A percentile compares a stretch with the other conserved stretches of the same genome.
These are phyloP conservation scores for Drosophila serrata DNA, from an alignment of 1,140 invertebrate species.

Conservation along the genomic window DNA sequence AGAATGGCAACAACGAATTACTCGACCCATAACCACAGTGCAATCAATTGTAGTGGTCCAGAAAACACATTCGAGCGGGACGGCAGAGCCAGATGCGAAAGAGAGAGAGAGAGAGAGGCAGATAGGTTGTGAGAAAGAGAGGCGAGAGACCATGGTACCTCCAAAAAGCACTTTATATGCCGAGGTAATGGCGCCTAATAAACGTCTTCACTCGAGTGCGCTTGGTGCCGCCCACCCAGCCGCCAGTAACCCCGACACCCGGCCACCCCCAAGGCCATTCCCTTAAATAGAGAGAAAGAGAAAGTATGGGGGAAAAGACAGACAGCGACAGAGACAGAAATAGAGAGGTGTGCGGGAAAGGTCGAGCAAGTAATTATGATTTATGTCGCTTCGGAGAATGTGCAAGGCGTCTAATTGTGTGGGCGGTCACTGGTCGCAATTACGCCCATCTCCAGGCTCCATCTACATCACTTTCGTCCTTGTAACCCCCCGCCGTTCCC, in stretches of 20 bases:
- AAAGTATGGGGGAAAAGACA: constrained; percentile 4
- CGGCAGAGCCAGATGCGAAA: not conserved
- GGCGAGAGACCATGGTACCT: constrained; percentile 34
- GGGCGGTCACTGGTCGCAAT: constrained; percentile 65
- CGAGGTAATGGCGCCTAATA: constrained; percentile 79
- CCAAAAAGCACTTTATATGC: constrained; percentile 76
- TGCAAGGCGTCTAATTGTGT: constrained; percentile 75
- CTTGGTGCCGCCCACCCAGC: constrained; percentile 14
- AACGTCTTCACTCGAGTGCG: constrained; percentile 77
- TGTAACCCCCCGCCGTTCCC: not conserved
- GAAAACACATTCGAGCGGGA: constrained; percentile 41
- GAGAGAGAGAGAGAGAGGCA: not conserved
- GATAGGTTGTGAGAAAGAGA: not conserved
- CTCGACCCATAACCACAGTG: constrained; percentile 72
- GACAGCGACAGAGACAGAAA: not conserved
- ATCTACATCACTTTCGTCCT: constrained; percentile 5
- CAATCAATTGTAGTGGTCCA: constrained; percentile 78
- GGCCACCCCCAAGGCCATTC: constrained; percentile 12
- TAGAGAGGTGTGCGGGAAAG: constrained; percentile 18
- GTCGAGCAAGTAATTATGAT: constrained; percentile 73
- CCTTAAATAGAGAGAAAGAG: not conserved
- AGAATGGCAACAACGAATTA: constrained; percentile 64
- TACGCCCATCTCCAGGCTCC: constrained; percentile 41
- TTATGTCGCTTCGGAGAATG: constrained; percentile 68
- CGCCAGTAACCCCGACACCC: not conserved